Evolutionary conservation across 2,797 vertebrate genomes (phyloP), one percentile per base, ranked within the genome.

Genomic region (Anolis apletophallus): DNA sequence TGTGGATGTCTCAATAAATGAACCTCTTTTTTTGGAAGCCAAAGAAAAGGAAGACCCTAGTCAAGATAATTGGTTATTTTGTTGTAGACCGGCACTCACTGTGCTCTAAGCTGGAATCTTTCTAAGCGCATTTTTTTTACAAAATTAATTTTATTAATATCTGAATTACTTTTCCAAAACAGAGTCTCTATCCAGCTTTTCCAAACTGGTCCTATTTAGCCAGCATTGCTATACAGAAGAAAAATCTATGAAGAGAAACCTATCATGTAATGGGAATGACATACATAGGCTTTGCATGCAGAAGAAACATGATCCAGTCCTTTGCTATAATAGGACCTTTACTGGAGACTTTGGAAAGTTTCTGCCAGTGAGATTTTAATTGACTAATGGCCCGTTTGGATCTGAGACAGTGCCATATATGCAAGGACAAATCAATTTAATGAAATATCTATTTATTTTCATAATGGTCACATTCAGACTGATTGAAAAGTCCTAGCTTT

Each of bases 1-100:
- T 81, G 52, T 73, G 80, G 64, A 16, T 80, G 68, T 75, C 89
- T 87, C 81, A 84, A 54, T 69, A 71, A 78, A 71, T 86, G 52
- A 71, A 89, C 87, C 91, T 90, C 83, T 72, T 13, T 88, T 86
- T 87, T 77, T n/a, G n/a, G 79, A 93, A 91, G 90, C 89, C 16
- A 9, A 23, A 26, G 52, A 21, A 73, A 57, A 73, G 67, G 87
- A 72, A 87, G 84, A 34, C 83, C 52, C 61, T 61, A 9, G 74
- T 85, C 85, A 85, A 92, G 86, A 85, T 87, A 69, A 88, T 46
- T 83, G 46, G 74, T 71, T 71, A 80, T 87, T 75, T 87, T 40
- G 82, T 78, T 11, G 1, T 74, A 84, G 52, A 84, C 26, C 76
- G 73, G 83, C 89, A 81, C 90, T 93, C 87, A 87, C 32, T 86